Evolutionary conservation across 2,888 invertebrate genomes (phyloP).

Genomic region (Dynastes hyllus): DNA sequence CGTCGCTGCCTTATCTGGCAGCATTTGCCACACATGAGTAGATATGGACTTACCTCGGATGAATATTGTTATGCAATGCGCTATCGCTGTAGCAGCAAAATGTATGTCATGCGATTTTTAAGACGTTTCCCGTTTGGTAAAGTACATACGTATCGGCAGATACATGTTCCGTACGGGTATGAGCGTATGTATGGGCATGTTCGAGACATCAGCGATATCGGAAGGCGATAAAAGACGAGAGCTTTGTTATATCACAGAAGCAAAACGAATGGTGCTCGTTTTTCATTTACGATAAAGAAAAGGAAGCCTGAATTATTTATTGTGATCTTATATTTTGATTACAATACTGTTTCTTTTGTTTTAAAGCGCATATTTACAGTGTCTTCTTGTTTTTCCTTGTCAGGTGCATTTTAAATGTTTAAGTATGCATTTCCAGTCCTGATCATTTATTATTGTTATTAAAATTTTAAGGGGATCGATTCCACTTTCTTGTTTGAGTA

Average conservation of each 20-base stretch:
- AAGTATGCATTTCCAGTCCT: no score
- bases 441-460: no score
- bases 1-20: slow-evolving; percentile 20
- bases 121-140: slow-evolving; percentile 25
- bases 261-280: no score
- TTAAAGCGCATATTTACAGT: no score
- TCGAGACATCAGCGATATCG: slow-evolving; percentile 3
- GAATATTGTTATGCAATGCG: slow-evolving; percentile 36
- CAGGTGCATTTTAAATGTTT: no score
- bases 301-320: no score
- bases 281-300: not conserved
- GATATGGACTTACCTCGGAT: slow-evolving; percentile 28
- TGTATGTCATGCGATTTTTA: slow-evolving; percentile 26
- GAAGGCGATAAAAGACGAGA: slow-evolving; percentile 8
- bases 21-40: not conserved
- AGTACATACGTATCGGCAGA: slow-evolving; percentile 1
- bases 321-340: no score
- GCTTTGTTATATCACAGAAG: not conserved
- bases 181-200: not conserved
- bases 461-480: no score
- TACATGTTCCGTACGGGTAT: not conserved
- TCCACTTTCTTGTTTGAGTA: no score
- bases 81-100: not conserved
- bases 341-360: no score
- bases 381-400: no score